Conservation (phyloP, 2,888 invertebrate genomes). For the Stratiomys singularior region DNA sequence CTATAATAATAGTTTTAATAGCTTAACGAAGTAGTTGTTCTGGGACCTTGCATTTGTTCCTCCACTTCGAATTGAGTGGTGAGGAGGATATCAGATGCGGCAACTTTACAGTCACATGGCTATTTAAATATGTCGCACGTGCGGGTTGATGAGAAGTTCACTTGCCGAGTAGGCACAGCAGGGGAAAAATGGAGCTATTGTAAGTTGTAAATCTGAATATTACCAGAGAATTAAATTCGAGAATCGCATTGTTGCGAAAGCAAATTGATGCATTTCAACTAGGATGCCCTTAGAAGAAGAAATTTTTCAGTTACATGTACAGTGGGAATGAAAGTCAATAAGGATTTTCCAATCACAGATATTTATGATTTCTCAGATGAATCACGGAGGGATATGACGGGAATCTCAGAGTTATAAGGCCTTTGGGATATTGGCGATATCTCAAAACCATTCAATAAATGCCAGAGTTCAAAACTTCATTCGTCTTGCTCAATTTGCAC, state of each 20-base stretch:
- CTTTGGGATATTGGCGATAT: too few species aligned
- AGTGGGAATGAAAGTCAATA: too few species aligned
- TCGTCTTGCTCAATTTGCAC: too few species aligned
- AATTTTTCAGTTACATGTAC: too few species aligned
- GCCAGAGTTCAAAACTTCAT: too few species aligned
- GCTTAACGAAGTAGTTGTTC: conserved; percentile 26
- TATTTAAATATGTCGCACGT: conserved; percentile 36
- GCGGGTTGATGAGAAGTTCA: conserved; percentile 28
- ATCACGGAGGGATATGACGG: too few species aligned
- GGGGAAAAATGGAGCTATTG: not conserved
- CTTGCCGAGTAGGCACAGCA: not conserved
- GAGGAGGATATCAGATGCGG: not conserved
- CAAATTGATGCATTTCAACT: not conserved
- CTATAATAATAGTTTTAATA: conserved; percentile 30
- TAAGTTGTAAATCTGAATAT: not conserved
- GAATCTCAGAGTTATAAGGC: too few species aligned
- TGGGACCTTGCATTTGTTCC: not conserved
- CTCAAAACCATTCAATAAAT: too few species aligned
- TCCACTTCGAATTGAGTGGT: not conserved
- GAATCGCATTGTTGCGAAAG: not conserved
- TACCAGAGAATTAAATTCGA: not conserved
- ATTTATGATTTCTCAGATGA: too few species aligned
- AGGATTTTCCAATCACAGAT: too few species aligned
- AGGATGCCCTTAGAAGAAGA: too few species aligned
- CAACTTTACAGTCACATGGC: conserved; percentile 7